A percentile compares a stretch with the other conserved stretches of the same genome.
These are phyloP conservation scores for Phalanger gymnotis DNA, from an alignment of 2,797 vertebrate genomes.

Conservation along the genomic window DNA sequence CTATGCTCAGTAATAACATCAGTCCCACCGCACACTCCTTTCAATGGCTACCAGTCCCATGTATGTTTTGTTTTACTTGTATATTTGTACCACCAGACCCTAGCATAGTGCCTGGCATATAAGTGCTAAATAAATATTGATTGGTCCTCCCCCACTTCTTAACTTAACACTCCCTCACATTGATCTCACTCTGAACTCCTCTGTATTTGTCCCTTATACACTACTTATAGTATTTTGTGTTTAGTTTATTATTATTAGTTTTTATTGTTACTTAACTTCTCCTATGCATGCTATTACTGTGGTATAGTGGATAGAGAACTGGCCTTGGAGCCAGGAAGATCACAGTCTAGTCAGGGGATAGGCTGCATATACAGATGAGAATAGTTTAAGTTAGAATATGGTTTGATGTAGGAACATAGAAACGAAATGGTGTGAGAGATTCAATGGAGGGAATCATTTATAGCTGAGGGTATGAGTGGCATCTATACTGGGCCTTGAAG, in stretches of 20 bases:
- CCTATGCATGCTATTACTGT: not conserved
- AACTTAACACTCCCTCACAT: not conserved
- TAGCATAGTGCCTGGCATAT: not conserved
- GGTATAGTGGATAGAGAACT: not conserved
- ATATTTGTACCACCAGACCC: not conserved
- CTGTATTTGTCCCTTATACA: not conserved
- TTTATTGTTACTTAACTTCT: not conserved
- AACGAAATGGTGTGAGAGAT: not conserved
- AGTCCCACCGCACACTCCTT: not conserved
- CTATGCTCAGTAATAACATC: not conserved
- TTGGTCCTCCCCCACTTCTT: not conserved
- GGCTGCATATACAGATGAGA: not conserved
- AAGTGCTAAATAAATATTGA: not conserved
- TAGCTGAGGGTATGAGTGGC: not conserved
- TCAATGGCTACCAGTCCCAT: not conserved
- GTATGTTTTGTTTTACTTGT: not conserved
- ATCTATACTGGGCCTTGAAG: not conserved
- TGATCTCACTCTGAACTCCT: not conserved
- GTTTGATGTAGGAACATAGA: not conserved
- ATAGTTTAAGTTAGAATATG: not conserved
- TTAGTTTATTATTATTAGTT: conserved; percentile 13
- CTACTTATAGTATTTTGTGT: not conserved
- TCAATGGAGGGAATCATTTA: not conserved
- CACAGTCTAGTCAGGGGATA: not conserved
- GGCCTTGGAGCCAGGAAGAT: not conserved